Conservation (phyloP, 2,797 vertebrate species). For the Sylvia borin region DNA sequence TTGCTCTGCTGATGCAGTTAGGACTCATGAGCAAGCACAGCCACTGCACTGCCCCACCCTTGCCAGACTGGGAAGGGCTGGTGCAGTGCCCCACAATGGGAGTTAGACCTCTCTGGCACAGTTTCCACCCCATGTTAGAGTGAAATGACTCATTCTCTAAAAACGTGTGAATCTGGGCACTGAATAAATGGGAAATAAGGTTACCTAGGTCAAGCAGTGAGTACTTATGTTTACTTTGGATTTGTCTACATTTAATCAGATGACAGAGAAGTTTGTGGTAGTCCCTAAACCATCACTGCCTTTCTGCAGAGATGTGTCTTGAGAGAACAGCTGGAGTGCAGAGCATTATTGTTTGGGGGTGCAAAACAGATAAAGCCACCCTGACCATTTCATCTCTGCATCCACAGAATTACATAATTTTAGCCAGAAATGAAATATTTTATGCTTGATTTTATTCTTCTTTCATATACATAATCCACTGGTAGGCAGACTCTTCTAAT, state of each 20-base stretch:
- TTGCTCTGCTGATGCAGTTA: neutral
- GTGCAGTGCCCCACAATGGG: rapidly evolving
- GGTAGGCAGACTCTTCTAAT: constrained; percentile 43
- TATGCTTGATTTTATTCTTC: constrained; percentile 10
- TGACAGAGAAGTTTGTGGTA: neutral
- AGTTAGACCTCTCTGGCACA: neutral
- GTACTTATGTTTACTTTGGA: neutral
- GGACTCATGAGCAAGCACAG: neutral
- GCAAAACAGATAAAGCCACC: neutral
- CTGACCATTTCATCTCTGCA: neutral
- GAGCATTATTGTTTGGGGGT: neutral
- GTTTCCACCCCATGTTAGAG: neutral
- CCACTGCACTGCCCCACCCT: neutral
- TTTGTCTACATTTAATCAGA: neutral
- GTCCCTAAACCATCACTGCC: neutral
- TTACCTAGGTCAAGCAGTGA: neutral
- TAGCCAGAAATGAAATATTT: constrained; percentile 4
- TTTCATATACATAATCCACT: constrained; percentile 10
- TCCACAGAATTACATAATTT: neutral
- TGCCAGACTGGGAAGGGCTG: neutral
- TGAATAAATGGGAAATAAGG: neutral
- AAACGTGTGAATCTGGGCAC: neutral
- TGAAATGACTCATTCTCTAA: neutral
- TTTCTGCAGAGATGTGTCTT: neutral
- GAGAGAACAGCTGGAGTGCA: neutral